Evolutionary conservation across 2,797 vertebrate genomes (phyloP), one percentile per base, ranked within the genome.

Genomic region (Notolepis coatsorum): DNA sequence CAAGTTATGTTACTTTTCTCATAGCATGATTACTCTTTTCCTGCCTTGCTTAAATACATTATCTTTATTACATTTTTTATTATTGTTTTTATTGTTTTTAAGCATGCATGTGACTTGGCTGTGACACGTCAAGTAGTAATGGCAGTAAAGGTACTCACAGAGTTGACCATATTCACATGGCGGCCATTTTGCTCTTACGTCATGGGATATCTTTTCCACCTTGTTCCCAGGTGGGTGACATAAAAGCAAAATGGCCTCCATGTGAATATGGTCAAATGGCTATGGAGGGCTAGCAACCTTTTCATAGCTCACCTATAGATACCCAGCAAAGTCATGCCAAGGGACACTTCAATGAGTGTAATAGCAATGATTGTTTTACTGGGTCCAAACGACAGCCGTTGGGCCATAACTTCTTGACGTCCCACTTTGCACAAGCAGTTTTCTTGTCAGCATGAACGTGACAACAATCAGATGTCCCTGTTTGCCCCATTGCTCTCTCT

Each of bases 381-480:
- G n/a, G n/a, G n/a, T n/a, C 38, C 18, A 20, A 20, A 42, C 21
- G 17, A 42, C 18, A 39, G 53, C 4, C 18, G 42, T 21, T 24
- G n/a, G 43, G 43, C 53, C 39, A 81, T 92, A 91, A 89, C 92
- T 90, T 82, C 89, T 93, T 94, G 92, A 94, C 80, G 86, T 91
- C 90, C 89, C 91, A 88, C 93, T 89, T 91, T 90, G 6, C 94
- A 93, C 92, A 85, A 88, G 91, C 91, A 87, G 87, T 93, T 93
- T 87, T 93, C 95, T 91, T 94, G 94, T 97, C 94, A 95, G 97
- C 97, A 98, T 98, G 97, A 95, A 79, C 90, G 90, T 96, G 95
- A 96, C 94, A 92, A 92, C 94, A 93, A 92, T 94, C 94, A 94
- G 93, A 96, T 91, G 85, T 92, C 93, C 95, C 93, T 95, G 95